phyloP scores from a whole-genome alignment of 2,797 vertebrate genomes.

The Aulostomus chinensis region DNA sequence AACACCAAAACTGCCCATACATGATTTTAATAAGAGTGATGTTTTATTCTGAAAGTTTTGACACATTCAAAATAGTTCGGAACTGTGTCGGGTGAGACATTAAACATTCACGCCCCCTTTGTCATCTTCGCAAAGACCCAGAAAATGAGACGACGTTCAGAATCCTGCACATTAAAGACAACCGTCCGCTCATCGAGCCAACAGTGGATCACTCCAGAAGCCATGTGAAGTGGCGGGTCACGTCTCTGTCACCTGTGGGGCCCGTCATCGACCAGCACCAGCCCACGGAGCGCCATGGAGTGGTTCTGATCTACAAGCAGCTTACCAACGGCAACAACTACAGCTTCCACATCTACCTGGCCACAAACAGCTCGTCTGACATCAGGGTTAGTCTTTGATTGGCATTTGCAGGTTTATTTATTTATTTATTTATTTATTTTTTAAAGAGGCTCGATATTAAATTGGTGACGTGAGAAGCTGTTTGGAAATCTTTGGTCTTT shows the following conservation, averaged over 20 bases:
- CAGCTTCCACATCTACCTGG: conserved; percentile 86
- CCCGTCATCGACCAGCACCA: conserved; percentile 81
- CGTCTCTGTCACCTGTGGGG: conserved; percentile 87
- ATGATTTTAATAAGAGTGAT: no score
- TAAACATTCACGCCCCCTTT: background rate
- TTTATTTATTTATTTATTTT: no score
- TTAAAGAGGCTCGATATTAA: no score
- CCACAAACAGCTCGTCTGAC: conserved; percentile 86
- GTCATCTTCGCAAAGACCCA: conserved; percentile 58
- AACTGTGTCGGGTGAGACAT: background rate
- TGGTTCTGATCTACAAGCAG: conserved; percentile 87
- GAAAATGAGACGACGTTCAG: conserved; percentile 79
- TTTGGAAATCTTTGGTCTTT: no score
- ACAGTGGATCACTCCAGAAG: conserved; percentile 81
- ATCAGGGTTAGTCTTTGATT: conserved; percentile 81
- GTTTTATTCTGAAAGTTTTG: no score
- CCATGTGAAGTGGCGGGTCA: conserved; percentile 87
- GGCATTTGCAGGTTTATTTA: no score
- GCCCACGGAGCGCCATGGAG: conserved; percentile 80
- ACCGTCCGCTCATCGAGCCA: conserved; percentile 76
- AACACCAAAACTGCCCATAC: no score
- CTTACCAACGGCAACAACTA: conserved; percentile 63
- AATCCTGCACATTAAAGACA: conserved; percentile 84
- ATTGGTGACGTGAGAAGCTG: no score
- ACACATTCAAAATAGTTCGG: no score